These are phyloP conservation scores for Liposcelis brunnea DNA, from an alignment of 2,888 invertebrate species.

Conservation along the genomic window DNA sequence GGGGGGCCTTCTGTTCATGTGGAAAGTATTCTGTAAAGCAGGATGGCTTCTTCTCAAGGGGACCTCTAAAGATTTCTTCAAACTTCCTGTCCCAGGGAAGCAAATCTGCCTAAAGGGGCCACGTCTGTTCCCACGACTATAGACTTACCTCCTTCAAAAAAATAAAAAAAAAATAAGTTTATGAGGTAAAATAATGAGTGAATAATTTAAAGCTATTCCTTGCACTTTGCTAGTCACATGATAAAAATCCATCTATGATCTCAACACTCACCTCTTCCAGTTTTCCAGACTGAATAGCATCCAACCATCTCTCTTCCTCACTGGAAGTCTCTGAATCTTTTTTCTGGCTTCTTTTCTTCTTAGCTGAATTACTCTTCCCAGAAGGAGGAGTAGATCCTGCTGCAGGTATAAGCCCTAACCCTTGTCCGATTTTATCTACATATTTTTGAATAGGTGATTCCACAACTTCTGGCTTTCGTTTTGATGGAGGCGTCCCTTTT, in stretches of 20 bases:
- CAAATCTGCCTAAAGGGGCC: too few species aligned
- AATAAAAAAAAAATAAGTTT: too few species aligned
- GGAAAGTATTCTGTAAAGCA: too few species aligned
- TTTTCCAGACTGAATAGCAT: conserved; percentile 84
- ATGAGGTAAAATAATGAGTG: not conserved
- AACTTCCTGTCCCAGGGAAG: too few species aligned
- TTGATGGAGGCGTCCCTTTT: too few species aligned
- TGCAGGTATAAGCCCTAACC: conserved; percentile 14
- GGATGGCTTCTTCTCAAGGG: too few species aligned
- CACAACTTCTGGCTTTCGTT: not conserved
- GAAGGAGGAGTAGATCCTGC: conserved; percentile 22
- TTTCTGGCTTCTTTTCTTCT: conserved; percentile 50
- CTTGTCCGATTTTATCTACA: not conserved
- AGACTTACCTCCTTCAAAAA: not conserved
- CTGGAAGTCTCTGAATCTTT: conserved; percentile 74
- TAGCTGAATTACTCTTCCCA: conserved; percentile 20
- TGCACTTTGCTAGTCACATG: too few species aligned
- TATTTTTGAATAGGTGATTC: conserved; percentile 3
- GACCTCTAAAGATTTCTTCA: too few species aligned
- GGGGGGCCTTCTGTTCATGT: too few species aligned
- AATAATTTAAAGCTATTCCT: not conserved
- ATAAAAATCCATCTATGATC: not conserved
- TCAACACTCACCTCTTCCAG: conserved; percentile 25
- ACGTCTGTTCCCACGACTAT: conserved; percentile 7
- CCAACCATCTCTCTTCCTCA: conserved; percentile 87